phyloP scores from a whole-genome alignment of 2,888 invertebrate genomes.

The Abrostola triplasia region DNA sequence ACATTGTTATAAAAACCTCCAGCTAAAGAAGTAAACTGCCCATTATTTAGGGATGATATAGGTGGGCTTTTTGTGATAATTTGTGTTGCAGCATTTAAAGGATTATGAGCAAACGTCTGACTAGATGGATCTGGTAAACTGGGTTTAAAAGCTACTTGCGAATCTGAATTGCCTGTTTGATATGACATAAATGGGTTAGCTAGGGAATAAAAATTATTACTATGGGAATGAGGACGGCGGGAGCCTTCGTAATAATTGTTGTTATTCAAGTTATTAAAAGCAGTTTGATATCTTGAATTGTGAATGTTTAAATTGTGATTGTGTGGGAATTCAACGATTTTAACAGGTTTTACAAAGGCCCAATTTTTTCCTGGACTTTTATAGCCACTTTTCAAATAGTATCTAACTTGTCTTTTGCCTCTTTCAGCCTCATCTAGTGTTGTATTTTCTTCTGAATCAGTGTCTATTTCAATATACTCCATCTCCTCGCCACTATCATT shows the following conservation, averaged over 20 bases:
- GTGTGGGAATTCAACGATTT: conserved; percentile 71
- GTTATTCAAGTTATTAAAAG: conserved; percentile 61
- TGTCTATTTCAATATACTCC: conserved; percentile 74
- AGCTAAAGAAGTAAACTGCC: conserved; percentile 76
- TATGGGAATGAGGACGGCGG: conserved; percentile 64
- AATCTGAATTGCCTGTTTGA: conserved; percentile 66
- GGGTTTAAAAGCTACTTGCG: conserved; percentile 76
- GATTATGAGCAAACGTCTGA: conserved; percentile 67
- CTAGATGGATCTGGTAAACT: conserved; percentile 75
- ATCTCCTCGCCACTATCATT: conserved; percentile 74
- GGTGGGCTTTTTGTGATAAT: conserved; percentile 88
- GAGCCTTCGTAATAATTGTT: conserved; percentile 65
- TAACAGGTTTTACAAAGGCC: conserved; percentile 71
- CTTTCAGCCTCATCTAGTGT: conserved; percentile 76
- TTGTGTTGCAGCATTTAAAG: conserved; percentile 73
- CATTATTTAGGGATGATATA: conserved; percentile 81
- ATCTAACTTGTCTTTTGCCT: conserved; percentile 84
- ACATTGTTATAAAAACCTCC: conserved; percentile 89
- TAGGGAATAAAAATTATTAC: conserved; percentile 68
- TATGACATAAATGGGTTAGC: conserved; percentile 72
- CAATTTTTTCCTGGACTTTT: conserved; percentile 74
- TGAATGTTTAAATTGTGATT: conserved; percentile 71
- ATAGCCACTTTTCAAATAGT: conserved; percentile 76
- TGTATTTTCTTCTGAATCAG: conserved; percentile 61
- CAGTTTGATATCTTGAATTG: conserved; percentile 67